Base-by-base conservation (phyloP, 2,888 invertebrate genomes). In the Stramonita haemastoma region DNA sequence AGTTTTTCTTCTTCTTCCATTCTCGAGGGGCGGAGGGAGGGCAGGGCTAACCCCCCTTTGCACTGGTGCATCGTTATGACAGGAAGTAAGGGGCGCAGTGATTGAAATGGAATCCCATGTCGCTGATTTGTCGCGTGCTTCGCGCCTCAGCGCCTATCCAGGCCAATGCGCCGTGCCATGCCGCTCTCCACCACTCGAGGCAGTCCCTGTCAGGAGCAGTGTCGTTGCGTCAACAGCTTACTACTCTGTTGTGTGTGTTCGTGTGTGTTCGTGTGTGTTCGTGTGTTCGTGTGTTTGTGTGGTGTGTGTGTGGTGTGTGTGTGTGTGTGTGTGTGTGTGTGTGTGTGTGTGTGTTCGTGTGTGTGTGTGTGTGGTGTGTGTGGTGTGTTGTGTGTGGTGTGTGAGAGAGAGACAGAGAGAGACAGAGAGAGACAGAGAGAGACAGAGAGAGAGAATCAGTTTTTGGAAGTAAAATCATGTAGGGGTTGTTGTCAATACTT, bases 121-220 rank as follows among this genome's bases (percentile, higher is more conserved):
- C 73, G 87, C 73, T 87, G 87, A 87, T 87, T 87, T 87, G 87
- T 87, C 87, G 87, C 87, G 87, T 87, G 87, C 87, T 87, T 87
- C 73, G 66, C 87, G 87, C 87, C n/a, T 46, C 70, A 87, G 32
- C 34, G 87, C 70, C 26, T 73, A 87, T n/a, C 32, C 36, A 26
- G 73, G 26, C 36, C 73, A 46, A 22, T 22, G 36, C 29, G 57
- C 34, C 60, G 60, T n/a, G 84, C 86, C 34, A 32, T 60, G 46
- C 70, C 70, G 46, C 8, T 46, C 46, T 46, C 46, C 46, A 46
- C 46, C 4, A 46, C 46, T 46, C 46, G 46, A 46, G 46, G 46
- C 46, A 46, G 46, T 2, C 46, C 8, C 46, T 8, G 46, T 8
- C 46, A 46, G 2, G 46, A 46, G 46, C 8, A 46, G 46, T 46